Evolutionary conservation across 2,888 invertebrate genomes (phyloP).

Genomic region (Deladenus siricidicola): DNA sequence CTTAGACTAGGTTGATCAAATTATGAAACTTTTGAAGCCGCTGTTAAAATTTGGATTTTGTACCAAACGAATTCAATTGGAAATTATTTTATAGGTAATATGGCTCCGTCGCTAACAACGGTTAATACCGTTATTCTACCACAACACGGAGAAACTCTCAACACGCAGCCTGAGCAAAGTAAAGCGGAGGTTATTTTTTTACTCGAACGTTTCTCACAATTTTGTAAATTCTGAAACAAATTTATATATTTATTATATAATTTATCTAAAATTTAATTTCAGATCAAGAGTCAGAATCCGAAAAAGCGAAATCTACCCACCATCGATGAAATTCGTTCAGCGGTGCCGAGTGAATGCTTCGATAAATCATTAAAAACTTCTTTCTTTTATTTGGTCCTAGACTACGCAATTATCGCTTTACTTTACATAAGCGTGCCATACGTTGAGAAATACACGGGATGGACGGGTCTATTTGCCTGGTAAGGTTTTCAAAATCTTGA

Average conservation of each 20-base stretch:
- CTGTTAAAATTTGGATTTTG: too few relatives aligned
- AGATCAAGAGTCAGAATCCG: background rate
- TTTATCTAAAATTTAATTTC: background rate
- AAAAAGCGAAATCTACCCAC: constrained; percentile 25
- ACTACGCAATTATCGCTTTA: constrained; percentile 34
- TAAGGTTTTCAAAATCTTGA: constrained; percentile 11
- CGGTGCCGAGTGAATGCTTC: constrained; percentile 48
- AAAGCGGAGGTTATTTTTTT: too few relatives aligned
- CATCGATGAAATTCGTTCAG: constrained; percentile 39
- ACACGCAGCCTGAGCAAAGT: too few relatives aligned
- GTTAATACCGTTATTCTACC: background rate
- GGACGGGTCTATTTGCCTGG: constrained; percentile 41
- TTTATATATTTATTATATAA: background rate
- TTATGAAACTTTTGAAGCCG: too few relatives aligned
- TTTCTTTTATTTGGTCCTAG: constrained; percentile 37
- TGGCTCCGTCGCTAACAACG: background rate
- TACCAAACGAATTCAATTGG: too few relatives aligned
- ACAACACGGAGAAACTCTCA: background rate
- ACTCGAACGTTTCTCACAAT: too few relatives aligned
- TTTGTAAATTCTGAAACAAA: too few relatives aligned
- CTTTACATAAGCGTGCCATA: constrained; percentile 39
- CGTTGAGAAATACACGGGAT: constrained; percentile 39
- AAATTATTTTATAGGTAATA: background rate
- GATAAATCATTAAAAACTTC: constrained; percentile 42
- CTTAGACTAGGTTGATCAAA: too few relatives aligned